Conservation (phyloP, 2,113 vertebrate species). For the Ornithorhynchus anatinus region DNA sequence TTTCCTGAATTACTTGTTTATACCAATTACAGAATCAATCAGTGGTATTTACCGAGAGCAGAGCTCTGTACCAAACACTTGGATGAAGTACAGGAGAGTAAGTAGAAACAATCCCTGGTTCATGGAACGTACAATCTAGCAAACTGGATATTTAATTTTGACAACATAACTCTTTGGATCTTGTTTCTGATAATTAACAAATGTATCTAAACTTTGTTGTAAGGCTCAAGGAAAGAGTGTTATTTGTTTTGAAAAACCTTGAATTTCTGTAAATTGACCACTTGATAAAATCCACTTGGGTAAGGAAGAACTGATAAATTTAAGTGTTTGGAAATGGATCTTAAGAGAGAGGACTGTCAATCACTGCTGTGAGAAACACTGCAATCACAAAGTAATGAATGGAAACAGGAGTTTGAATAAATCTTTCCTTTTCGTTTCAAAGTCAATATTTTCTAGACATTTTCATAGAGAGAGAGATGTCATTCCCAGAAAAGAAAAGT, state of each 20-base stretch:
- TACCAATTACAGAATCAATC: no score
- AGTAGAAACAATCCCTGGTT: no score
- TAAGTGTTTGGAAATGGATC: background rate
- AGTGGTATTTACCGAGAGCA: no score
- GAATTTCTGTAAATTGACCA: background rate
- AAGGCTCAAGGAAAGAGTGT: background rate
- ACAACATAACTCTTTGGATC: background rate
- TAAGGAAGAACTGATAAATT: background rate
- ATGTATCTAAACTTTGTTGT: background rate
- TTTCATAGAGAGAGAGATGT: no score
- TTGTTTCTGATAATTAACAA: no score
- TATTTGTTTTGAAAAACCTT: background rate
- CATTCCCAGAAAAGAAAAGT: no score
- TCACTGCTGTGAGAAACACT: background rate
- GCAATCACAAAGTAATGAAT: background rate
- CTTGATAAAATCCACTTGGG: background rate
- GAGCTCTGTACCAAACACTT: no score
- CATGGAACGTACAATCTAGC: no score
- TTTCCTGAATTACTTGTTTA: slow-evolving; percentile 3
- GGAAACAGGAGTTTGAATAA: background rate
- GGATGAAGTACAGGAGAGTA: no score
- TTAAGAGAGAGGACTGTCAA: background rate
- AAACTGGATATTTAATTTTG: background rate
- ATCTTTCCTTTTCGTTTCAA: background rate
- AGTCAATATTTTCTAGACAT: background rate